Conservation (phyloP, 2,797 vertebrate genomes). For the Chloroceryle amazona region DNA sequence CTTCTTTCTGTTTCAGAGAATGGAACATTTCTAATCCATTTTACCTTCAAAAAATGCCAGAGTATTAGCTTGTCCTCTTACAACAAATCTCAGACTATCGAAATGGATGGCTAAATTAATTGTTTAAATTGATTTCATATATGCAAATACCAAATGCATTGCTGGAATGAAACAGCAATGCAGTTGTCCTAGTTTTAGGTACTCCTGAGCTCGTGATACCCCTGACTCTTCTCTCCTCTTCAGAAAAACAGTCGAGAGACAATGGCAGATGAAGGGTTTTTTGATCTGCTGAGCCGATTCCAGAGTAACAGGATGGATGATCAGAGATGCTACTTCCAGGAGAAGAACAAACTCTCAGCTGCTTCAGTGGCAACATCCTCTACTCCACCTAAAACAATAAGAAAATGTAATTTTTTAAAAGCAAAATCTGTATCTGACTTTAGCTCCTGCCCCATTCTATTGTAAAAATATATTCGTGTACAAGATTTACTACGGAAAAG, state of each 20-base stretch:
- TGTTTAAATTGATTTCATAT: not conserved
- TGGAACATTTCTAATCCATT: not conserved
- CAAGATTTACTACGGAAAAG: rapidly evolving
- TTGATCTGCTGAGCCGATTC: slow-evolving; percentile 95
- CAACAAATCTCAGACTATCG: not conserved
- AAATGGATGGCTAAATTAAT: not conserved
- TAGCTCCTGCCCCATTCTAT: not conserved
- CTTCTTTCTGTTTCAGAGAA: not conserved
- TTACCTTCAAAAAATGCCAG: not conserved
- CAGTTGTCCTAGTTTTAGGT: not conserved
- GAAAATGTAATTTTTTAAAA: slow-evolving; percentile 84
- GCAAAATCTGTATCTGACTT: not conserved
- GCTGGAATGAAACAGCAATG: not conserved
- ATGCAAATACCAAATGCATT: not conserved
- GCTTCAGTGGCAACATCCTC: slow-evolving; percentile 72
- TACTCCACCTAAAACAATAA: slow-evolving; percentile 80
- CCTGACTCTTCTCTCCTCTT: not conserved
- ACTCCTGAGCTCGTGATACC: not conserved
- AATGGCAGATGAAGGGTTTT: slow-evolving; percentile 93
- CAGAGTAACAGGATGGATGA: slow-evolving; percentile 99
- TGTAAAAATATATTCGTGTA: not conserved
- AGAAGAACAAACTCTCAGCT: slow-evolving; percentile 78
- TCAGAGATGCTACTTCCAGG: slow-evolving; percentile 91
- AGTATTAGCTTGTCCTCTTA: not conserved
- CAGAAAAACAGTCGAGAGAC: slow-evolving; percentile 87